Base-by-base conservation (phyloP, 2,888 invertebrate genomes). In the Drosophila pseudotalamancana region DNA sequence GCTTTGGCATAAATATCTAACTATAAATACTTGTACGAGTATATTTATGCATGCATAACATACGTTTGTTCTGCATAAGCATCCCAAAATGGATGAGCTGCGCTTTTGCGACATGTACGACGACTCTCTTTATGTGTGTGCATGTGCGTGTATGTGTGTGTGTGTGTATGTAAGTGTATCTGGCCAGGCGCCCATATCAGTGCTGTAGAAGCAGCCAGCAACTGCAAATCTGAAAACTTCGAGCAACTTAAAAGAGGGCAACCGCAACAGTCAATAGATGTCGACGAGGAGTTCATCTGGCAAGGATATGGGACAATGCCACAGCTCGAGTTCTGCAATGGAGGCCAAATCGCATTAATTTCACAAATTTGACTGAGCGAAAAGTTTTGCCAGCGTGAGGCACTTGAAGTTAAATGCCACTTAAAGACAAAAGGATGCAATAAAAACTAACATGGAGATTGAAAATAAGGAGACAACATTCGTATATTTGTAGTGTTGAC, bases 11-110 rank as follows among this genome's bases (percentile, higher is more conserved):
- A 77, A 73, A 77, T 77, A 67, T 78, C 78, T 61, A 78, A 80
- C 81, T 82, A 74, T 74, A 74, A 80, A 83, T 82, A 74, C 75
- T 75, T 75, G 60, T 75, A 74, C 75, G 70, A 70, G 60, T 75
- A 76, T 86, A 86, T 82, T 82, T 82, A 86, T 86, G 81, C 81
- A 81, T 81, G 84, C 81, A 81, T 86, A 87, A 77, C 81, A 83
- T 80, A 82, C 86, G 81, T 83, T 80, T 81, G 65, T 66, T 76
- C 72, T 75, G 76, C 75, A 72, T 75, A 71, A 74, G 60, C 66
- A 71, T 63, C 54, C 54, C 42, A 55, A 69, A 79, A 69, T 70
- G 77, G 77, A 83, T 80, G 84, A 83, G 78, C 69, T 59, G 69
- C 70, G 54, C 65, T 68, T 68, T 62, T 62, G 63, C 50, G 46